Percentiles rank a stretch among this genome's conserved stretches.
Evolutionary conservation across 2,888 invertebrate genomes (phyloP).

Genomic region (Cyaniris semiargus): DNA sequence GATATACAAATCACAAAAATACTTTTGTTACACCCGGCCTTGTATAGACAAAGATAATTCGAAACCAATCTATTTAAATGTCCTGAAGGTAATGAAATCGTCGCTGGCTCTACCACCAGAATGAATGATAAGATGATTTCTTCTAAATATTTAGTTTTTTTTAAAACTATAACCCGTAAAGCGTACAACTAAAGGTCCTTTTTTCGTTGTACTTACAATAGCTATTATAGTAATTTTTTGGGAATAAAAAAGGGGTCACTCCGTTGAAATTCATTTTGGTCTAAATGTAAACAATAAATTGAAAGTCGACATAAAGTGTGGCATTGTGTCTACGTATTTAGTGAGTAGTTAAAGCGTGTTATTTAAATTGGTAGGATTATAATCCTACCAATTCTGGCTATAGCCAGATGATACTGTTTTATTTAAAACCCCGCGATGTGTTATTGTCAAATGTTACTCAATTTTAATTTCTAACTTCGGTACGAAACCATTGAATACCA

Average conservation of each 20-base stretch:
- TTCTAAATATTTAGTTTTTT: conserved; percentile 29
- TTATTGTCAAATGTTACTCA: no score
- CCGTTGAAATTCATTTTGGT: background rate
- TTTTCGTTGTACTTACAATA: background rate
- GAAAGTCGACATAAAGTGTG: no score
- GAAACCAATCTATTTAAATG: conserved; percentile 34
- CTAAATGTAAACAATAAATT: background rate
- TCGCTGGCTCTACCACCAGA: conserved; percentile 29
- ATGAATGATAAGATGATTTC: conserved; percentile 32
- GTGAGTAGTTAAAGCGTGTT: background rate
- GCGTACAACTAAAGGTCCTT: background rate
- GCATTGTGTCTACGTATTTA: background rate
- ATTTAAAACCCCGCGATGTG: no score
- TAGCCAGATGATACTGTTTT: no score
- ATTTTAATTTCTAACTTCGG: no score
- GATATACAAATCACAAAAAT: no score
- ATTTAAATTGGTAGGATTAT: background rate
- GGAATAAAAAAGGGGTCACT: background rate
- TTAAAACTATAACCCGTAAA: conserved; percentile 9
- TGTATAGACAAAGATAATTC: conserved; percentile 23
- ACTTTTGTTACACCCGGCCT: no score
- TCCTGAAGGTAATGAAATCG: conserved; percentile 33
- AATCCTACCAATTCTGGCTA: no score
- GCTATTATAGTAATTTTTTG: background rate
- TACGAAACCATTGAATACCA: no score